phyloP scores from a whole-genome alignment of 2,113 vertebrate species.

The Vidua macroura region DNA sequence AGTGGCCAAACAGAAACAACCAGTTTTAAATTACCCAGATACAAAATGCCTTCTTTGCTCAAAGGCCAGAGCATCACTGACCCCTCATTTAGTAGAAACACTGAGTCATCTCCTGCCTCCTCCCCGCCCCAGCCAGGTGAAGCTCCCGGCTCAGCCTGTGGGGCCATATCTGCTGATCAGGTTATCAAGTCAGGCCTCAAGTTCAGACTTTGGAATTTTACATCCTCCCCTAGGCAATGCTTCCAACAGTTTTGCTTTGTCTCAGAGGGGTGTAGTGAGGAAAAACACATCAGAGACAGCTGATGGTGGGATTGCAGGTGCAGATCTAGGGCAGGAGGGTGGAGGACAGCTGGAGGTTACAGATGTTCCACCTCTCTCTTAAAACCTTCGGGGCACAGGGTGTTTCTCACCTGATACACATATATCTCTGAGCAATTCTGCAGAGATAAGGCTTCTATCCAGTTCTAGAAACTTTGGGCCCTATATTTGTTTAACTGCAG shows the following conservation, averaged over 20 bases:
- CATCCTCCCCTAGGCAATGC: neutral
- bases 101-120: neutral
- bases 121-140: neutral
- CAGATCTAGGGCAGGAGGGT: neutral
- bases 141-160: neutral
- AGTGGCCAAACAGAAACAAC: neutral
- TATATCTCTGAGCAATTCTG: neutral
- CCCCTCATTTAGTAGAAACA: neutral
- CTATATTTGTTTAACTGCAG: neutral
- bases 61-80: neutral
- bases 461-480: neutral
- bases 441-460: neutral
- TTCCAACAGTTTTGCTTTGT: neutral
- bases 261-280: neutral
- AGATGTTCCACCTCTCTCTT: neutral
- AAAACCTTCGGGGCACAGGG: accelerated
- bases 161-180: accelerated
- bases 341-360: neutral
- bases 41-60: neutral
- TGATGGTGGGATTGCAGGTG: neutral
- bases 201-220: neutral
- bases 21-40: neutral
- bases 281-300: neutral
- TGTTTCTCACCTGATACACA: neutral
- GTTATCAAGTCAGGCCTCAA: neutral